Base-by-base conservation (phyloP, 2,888 invertebrate genomes). In the Agrochola lychnidis region DNA sequence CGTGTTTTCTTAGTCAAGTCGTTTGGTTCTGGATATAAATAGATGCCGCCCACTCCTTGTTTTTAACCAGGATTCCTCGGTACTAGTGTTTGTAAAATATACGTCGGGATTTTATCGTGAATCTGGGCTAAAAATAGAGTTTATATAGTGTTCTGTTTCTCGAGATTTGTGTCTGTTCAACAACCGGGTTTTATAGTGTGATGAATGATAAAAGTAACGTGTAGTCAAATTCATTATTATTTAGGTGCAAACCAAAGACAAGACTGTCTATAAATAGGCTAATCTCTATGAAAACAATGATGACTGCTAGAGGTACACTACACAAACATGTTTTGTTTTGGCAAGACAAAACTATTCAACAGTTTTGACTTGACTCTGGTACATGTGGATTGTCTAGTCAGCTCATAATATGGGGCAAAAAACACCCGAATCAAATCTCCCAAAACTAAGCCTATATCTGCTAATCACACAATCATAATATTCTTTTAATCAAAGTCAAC, bases 1-100 rank as follows among this genome's bases (percentile, higher is more conserved):
- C 40, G 51, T 62, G 22, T 68, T 75, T 80, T 62, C 73, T 79
- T 64, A 12, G 42, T 63, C 19, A 57, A 63, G 42, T 22, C 57
- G 48, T 68, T 67, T 51, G 25, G 36, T 5, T 66, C 57, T 64
- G 64, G 63, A 68, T 68, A 81, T 80, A 79, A 68, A 80, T 80
- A 81, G 45, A 75, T 1, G n/a, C 76, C 81, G 25, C 79, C 79
- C 76, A 79, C 79, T 57, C n/a, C 2, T 51, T 36, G 75, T 48
- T 73, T 74, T 63, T 45, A 59, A 45, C 68, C 79, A 64, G 25
- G 45, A 69, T 81, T 76, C 68, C 42, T 64, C 4, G 9, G 12
- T 5, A 63, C 56, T 12, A 16, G 56, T 74, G 56, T 57, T 72
- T 62, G 56, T 62, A 57, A 57, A 68, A 16, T 74, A 42, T 63